These are phyloP conservation scores for Camptogramma bilineatum DNA, from an alignment of 2,888 invertebrate genomes.

Conservation along the genomic window DNA sequence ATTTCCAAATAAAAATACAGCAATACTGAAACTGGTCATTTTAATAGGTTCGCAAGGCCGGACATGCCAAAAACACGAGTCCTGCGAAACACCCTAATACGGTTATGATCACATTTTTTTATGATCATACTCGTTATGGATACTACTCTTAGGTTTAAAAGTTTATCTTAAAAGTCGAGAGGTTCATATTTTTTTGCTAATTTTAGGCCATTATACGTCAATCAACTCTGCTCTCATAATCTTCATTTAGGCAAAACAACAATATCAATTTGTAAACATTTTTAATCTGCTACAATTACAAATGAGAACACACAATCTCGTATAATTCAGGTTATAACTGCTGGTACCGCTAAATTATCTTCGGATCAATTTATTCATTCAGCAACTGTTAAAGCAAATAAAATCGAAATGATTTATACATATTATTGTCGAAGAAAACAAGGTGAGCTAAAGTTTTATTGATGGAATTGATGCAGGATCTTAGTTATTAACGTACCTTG, in stretches of 20 bases:
- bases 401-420: slow-evolving; percentile 23
- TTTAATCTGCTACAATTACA: background rate
- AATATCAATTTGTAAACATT: too few relatives aligned
- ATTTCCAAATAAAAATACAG: too few relatives aligned
- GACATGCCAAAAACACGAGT: too few relatives aligned
- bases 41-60: too few relatives aligned
- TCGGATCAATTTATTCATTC: slow-evolving; percentile 21
- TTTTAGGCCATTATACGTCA: slow-evolving; percentile 1
- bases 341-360: slow-evolving; percentile 17
- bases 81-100: too few relatives aligned
- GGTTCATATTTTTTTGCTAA: background rate
- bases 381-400: slow-evolving; percentile 27
- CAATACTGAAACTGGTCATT: too few relatives aligned
- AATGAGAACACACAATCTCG: background rate
- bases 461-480: slow-evolving; percentile 1
- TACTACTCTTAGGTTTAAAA: background rate
- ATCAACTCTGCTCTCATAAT: slow-evolving; percentile 7
- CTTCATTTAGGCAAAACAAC: background rate
- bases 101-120: too few relatives aligned
- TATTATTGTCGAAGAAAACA: slow-evolving; percentile 15
- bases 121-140: too few relatives aligned
- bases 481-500: background rate
- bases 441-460: slow-evolving; percentile 23
- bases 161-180: background rate
- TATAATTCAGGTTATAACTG: slow-evolving; percentile 13